Evolutionary conservation across 2,113 vertebrate species (phyloP).

Genomic region (Puma concolor): DNA sequence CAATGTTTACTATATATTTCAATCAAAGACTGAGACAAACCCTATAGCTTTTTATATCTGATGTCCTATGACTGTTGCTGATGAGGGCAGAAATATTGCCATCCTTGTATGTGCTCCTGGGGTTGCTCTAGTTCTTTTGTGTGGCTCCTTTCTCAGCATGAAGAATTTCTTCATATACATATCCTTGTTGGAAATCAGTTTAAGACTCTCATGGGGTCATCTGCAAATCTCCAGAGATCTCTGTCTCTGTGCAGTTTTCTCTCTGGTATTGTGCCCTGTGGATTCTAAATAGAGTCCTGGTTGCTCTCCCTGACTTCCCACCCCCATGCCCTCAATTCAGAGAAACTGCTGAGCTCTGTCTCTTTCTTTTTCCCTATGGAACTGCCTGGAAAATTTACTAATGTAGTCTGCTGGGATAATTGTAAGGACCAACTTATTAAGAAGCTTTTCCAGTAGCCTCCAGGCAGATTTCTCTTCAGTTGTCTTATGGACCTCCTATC

Average conservation of each 20-base stretch:
- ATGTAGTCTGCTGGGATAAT: neutral
- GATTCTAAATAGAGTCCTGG: neutral
- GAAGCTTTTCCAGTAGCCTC: neutral
- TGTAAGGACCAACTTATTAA: neutral
- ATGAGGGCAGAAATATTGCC: neutral
- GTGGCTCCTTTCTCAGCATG: neutral
- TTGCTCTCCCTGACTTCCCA: too few relatives aligned
- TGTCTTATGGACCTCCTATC: neutral
- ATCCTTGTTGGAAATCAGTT: neutral
- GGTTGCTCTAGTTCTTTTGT: neutral
- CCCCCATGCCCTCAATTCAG: neutral
- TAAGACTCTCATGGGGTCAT: neutral
- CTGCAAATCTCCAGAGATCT: neutral
- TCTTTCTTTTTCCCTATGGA: neutral
- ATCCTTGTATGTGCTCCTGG: neutral
- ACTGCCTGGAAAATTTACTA: neutral
- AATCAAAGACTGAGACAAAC: neutral
- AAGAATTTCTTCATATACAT: neutral
- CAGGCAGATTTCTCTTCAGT: neutral
- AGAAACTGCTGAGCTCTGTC: neutral
- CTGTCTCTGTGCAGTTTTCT: neutral
- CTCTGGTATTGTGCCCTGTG: neutral
- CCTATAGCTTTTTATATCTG: neutral
- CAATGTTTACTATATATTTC: neutral
- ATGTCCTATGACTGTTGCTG: neutral